Percentiles rank a stretch among this genome's conserved stretches.
Evolutionary conservation across 1,140 invertebrate genomes (phyloP).

Genomic region (Mactra quadrangularis): DNA sequence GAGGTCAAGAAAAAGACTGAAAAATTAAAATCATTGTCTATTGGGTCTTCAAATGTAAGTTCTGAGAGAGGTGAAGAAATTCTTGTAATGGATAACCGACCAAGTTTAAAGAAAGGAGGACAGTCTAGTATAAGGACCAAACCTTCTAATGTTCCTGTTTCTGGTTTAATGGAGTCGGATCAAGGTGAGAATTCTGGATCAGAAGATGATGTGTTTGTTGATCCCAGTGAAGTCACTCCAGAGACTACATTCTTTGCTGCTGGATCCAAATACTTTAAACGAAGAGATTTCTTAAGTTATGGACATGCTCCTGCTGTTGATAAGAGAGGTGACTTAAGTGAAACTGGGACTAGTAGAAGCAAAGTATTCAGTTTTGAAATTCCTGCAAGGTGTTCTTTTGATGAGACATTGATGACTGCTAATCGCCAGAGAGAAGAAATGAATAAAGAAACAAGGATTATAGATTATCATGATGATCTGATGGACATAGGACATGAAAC

Average conservation of each 20-base stretch:
- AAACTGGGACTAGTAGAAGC: conserved; percentile 23
- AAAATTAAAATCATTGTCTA: conserved; percentile 16
- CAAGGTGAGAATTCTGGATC: conserved; percentile 58
- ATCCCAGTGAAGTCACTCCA: conserved; percentile 53
- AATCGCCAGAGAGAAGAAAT: conserved; percentile 33
- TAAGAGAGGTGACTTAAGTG: conserved; percentile 4
- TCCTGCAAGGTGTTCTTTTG: conserved; percentile 67
- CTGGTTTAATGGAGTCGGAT: conserved; percentile 64
- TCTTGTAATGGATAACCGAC: conserved; percentile 72
- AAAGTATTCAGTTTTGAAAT: conserved; percentile 42
- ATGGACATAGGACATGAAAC: conserved; percentile 57
- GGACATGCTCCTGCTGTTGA: conserved; percentile 28
- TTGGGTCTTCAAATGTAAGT: conserved; percentile 21
- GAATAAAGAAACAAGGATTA: not conserved
- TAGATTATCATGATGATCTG: conserved; percentile 73
- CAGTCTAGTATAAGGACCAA: conserved; percentile 61
- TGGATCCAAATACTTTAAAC: conserved; percentile 55
- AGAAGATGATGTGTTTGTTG: conserved; percentile 70
- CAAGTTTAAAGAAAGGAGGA: conserved; percentile 71
- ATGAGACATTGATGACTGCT: conserved; percentile 71
- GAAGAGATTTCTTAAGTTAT: conserved; percentile 56
- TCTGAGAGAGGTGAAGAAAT: conserved; percentile 72
- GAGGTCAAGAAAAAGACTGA: conserved; percentile 29
- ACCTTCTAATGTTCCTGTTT: conserved; percentile 61
- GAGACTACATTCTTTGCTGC: conserved; percentile 48